Evolutionary conservation across 2,113 vertebrate genomes (phyloP).

Genomic region (Nerophis lumbriciformis): DNA sequence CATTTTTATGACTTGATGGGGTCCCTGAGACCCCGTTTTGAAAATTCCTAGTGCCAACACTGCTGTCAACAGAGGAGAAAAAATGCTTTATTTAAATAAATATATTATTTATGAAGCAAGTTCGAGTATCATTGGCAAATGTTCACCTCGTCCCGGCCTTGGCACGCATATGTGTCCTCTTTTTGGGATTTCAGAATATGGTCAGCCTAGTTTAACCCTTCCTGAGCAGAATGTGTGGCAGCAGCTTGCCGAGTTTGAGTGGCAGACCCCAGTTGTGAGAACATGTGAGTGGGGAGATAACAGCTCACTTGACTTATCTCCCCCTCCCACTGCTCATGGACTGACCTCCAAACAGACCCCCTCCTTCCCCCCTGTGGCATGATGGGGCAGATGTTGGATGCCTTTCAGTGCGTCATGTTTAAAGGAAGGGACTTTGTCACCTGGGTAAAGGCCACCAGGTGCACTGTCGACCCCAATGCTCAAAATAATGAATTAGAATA

Average conservation of each 20-base stretch:
- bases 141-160: no score
- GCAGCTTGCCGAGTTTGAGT: slow-evolving; percentile 24
- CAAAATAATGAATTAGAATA: no score
- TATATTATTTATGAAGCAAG: no score
- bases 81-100: no score
- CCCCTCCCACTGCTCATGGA: slow-evolving; percentile 39
- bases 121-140: no score
- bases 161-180: no score
- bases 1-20: no score
- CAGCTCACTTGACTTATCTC: slow-evolving; percentile 62
- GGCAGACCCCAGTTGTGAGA: slow-evolving; percentile 39
- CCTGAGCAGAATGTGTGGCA: slow-evolving; percentile 8
- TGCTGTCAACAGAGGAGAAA: no score
- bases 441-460: not conserved
- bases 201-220: slow-evolving; percentile 19
- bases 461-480: no score
- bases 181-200: no score
- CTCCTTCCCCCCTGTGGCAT: not conserved
- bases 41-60: no score
- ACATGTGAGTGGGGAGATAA: slow-evolving; percentile 60
- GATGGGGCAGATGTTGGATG: not conserved
- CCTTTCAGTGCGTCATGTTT: not conserved
- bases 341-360: slow-evolving; percentile 1
- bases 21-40: no score
- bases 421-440: not conserved